Evolutionary conservation across 2,113 vertebrate genomes (phyloP).

Genomic region (Xyrauchen texanus): DNA sequence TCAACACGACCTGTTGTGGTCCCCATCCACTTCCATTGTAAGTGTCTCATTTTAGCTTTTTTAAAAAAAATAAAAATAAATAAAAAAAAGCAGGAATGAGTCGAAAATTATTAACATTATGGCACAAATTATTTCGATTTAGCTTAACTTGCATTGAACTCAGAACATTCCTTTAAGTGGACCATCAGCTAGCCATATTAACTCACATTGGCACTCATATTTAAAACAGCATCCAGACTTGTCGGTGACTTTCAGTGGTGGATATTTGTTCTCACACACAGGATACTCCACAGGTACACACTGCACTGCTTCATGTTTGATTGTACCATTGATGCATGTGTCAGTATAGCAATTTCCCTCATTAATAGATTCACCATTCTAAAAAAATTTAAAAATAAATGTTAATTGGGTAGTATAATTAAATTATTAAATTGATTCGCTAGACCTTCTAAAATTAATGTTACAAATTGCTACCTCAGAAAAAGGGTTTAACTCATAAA

Average conservation of each 20-base stretch:
- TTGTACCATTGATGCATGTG: constrained; percentile 71
- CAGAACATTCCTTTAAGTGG: neutral
- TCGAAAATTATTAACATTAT: too few relatives aligned
- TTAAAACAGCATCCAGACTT: constrained; percentile 76
- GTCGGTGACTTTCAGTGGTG: constrained; percentile 69
- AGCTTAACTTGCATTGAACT: too few relatives aligned
- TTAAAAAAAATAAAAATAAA: too few relatives aligned
- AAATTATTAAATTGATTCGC: neutral
- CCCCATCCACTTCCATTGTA: too few relatives aligned
- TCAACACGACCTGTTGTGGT: too few relatives aligned
- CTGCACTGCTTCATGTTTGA: constrained; percentile 20
- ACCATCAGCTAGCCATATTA: neutral
- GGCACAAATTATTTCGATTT: too few relatives aligned
- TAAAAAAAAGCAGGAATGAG: too few relatives aligned
- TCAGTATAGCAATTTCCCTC: constrained; percentile 71
- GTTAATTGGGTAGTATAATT: neutral
- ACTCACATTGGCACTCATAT: constrained; percentile 87
- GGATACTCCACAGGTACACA: constrained; percentile 67
- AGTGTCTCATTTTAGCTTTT: too few relatives aligned
- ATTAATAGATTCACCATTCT: constrained; percentile 78
- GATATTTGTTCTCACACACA: constrained; percentile 78
- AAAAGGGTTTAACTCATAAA: too few relatives aligned
- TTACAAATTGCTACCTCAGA: too few relatives aligned
- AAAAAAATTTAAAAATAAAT: neutral
- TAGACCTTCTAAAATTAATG: too few relatives aligned